A percentile compares a stretch with the other conserved stretches of the same genome.
Conservation (phyloP, 1,140 invertebrate species). For the Drosophila miranda region DNA sequence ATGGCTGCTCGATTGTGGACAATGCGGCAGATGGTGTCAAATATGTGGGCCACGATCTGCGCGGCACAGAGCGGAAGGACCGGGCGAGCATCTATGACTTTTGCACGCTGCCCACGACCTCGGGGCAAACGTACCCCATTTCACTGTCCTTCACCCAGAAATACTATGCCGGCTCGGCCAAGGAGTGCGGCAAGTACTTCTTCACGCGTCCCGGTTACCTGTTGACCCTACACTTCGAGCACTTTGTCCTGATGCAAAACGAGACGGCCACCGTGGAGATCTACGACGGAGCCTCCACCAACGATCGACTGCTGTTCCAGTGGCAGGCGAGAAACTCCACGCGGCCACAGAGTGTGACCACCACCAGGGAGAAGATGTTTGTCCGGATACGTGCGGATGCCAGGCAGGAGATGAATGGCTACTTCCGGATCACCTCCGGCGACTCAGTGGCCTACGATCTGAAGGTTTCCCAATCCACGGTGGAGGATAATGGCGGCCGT, state of each 20-base stretch:
- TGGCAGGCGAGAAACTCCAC: slow-evolving; percentile 90
- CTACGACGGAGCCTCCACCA: slow-evolving; percentile 89
- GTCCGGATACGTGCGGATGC: slow-evolving; percentile 89
- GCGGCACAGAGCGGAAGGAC: slow-evolving; percentile 87
- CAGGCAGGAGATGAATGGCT: slow-evolving; percentile 87
- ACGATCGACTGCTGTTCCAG: slow-evolving; percentile 87
- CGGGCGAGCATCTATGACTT: slow-evolving; percentile 90
- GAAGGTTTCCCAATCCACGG: slow-evolving; percentile 91
- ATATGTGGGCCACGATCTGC: slow-evolving; percentile 91
- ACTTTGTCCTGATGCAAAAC: slow-evolving; percentile 89
- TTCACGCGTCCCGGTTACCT: slow-evolving; percentile 89
- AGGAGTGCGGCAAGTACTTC: slow-evolving; percentile 90
- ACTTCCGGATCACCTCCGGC: slow-evolving; percentile 89
- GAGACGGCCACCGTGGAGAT: slow-evolving; percentile 89
- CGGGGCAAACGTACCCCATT: slow-evolving; percentile 92
- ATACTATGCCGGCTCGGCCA: slow-evolving; percentile 86
- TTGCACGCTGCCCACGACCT: slow-evolving; percentile 91
- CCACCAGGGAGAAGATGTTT: slow-evolving; percentile 89
- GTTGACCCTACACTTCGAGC: slow-evolving; percentile 91
- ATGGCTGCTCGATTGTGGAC: slow-evolving; percentile 88
- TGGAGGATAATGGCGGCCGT: slow-evolving; percentile 95
- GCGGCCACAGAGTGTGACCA: slow-evolving; percentile 92
- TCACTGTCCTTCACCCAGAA: slow-evolving; percentile 90
- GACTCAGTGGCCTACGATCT: slow-evolving; percentile 93
- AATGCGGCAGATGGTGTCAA: slow-evolving; percentile 94